Evolutionary conservation across 2,797 vertebrate genomes (phyloP).

Genomic region (Sphenodon punctatus): DNA sequence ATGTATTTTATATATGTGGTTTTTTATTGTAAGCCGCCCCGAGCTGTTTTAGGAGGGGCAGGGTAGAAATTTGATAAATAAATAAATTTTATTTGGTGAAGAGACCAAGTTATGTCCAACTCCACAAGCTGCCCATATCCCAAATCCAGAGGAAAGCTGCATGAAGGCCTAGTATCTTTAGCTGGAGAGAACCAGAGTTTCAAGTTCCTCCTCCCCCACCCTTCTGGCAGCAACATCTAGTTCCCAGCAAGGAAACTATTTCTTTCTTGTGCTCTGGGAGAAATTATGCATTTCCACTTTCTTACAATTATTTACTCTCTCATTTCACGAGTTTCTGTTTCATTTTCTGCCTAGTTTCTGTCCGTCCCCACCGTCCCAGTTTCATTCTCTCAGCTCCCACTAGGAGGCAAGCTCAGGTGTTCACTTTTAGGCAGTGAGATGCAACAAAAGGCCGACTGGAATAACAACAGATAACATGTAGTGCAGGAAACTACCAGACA

Average conservation of each 20-base stretch:
- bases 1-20: slow-evolving; percentile 2
- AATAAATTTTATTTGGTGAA: too few species aligned
- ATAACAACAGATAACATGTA: background rate
- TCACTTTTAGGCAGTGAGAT: background rate
- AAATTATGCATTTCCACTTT: background rate
- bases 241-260: background rate
- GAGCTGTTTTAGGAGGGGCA: too few species aligned
- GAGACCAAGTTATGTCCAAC: background rate
- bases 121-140: background rate
- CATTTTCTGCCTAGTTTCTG: background rate
- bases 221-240: background rate
- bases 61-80: too few species aligned
- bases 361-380: too few species aligned
- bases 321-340: background rate
- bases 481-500: background rate
- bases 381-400: too few species aligned
- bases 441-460: background rate
- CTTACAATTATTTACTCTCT: background rate
- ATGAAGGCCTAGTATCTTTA: background rate
- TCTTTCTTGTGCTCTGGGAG: background rate
- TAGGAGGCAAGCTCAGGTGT: background rate
- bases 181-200: background rate
- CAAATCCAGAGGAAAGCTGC: background rate
- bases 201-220: background rate
- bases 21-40: too few species aligned